These are phyloP conservation scores for Eumacrocentrus americanus DNA, from an alignment of 2,888 invertebrate genomes.

Conservation along the genomic window DNA sequence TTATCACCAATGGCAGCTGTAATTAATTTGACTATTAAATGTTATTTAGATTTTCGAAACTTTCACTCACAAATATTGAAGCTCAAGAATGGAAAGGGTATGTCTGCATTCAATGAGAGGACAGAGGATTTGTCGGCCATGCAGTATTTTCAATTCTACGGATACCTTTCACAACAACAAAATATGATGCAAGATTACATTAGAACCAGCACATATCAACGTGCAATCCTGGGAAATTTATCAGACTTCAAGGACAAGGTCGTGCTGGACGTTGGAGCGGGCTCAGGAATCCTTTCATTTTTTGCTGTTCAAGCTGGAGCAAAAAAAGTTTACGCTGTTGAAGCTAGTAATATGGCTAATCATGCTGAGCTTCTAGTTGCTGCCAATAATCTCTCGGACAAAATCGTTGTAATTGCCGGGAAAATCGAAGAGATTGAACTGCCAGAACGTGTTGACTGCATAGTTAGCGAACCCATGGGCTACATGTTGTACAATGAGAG, in stretches of 20 bases:
- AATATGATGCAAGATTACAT: conserved; percentile 99
- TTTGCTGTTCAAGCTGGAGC: conserved; percentile 99
- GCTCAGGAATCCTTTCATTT: conserved; percentile 97
- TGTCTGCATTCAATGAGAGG: conserved; percentile 90
- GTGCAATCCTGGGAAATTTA: conserved; percentile 92
- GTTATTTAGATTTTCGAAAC: conserved; percentile 70
- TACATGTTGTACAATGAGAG: conserved; percentile 99
- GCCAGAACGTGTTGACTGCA: conserved; percentile 94
- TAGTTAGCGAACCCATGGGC: conserved; percentile 99
- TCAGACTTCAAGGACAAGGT: conserved; percentile 93
- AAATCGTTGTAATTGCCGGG: conserved; percentile 91
- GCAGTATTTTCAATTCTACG: conserved; percentile 99
- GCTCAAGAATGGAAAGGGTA: conserved; percentile 73
- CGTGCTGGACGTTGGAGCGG: conserved; percentile 97
- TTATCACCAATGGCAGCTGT: not conserved
- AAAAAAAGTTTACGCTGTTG: conserved; percentile 96
- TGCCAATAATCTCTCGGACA: conserved; percentile 86
- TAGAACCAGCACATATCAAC: conserved; percentile 96
- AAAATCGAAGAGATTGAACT: conserved; percentile 98
- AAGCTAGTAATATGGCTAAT: conserved; percentile 98
- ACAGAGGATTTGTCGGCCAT: conserved; percentile 98
- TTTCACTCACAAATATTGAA: conserved; percentile 78
- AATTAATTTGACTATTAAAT: conserved; percentile 1
- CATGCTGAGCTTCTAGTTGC: conserved; percentile 91
- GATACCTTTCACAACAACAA: conserved; percentile 98